Evolutionary conservation across 2,113 vertebrate species (phyloP).

Genomic region (Synchiropus splendidus): DNA sequence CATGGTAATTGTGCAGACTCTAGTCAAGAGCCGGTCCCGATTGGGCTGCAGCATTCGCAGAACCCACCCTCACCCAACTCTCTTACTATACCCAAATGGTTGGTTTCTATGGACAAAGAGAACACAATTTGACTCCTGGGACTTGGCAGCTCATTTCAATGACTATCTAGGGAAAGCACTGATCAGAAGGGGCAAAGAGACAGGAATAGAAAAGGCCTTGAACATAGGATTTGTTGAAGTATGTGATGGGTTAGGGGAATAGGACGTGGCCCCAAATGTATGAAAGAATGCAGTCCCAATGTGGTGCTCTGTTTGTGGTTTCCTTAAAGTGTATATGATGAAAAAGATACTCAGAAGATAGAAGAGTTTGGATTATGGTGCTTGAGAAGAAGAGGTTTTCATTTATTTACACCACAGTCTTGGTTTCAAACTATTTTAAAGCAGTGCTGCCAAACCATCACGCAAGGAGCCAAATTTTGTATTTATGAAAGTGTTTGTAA

Average conservation of each 20-base stretch:
- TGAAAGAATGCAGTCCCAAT: slow-evolving; percentile 57
- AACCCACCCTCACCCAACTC: slow-evolving; percentile 30
- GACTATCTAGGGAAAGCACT: slow-evolving; percentile 68
- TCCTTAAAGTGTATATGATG: slow-evolving; percentile 36
- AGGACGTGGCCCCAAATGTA: slow-evolving; percentile 37
- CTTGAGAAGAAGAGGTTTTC: background rate
- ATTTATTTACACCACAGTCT: too few relatives aligned
- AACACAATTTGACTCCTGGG: slow-evolving; percentile 80
- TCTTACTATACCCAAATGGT: slow-evolving; percentile 65
- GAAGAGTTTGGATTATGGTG: slow-evolving; percentile 18
- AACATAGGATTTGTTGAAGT: slow-evolving; percentile 38
- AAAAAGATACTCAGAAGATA: slow-evolving; percentile 26
- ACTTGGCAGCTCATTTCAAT: slow-evolving; percentile 80
- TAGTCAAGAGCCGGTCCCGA: slow-evolving; percentile 78
- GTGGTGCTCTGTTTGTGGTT: slow-evolving; percentile 45
- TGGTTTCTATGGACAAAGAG: slow-evolving; percentile 88
- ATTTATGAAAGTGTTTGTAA: too few relatives aligned
- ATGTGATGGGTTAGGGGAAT: slow-evolving; percentile 37
- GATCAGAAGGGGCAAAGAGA: slow-evolving; percentile 53
- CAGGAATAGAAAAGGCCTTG: slow-evolving; percentile 21
- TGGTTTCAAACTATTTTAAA: too few relatives aligned
- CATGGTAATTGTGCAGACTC: slow-evolving; percentile 86
- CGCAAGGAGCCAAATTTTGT: too few relatives aligned
- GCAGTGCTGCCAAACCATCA: too few relatives aligned
- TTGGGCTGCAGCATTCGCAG: slow-evolving; percentile 70